Evolutionary conservation across 2,797 vertebrate species (phyloP).

Genomic region (Etheostoma perlongum): DNA sequence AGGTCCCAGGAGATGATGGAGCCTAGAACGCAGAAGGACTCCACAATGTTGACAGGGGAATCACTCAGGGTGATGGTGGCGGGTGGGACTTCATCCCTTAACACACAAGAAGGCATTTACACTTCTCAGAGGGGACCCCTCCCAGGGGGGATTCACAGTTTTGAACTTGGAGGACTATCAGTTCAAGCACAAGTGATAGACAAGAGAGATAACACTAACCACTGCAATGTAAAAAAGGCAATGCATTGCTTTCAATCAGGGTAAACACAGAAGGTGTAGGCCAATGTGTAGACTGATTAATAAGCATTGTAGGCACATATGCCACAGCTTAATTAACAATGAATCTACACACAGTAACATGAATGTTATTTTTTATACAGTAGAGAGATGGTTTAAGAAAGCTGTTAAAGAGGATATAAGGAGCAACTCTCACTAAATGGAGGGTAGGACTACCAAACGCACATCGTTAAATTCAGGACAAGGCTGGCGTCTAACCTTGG

Average conservation of each 20-base stretch:
- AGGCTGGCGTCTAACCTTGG: not conserved
- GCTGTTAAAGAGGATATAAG: too few relatives aligned
- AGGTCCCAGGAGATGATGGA: too few relatives aligned
- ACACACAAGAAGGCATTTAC: conserved; percentile 37
- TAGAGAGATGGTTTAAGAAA: too few relatives aligned
- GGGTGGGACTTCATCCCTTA: not conserved
- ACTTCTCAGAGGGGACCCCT: conserved; percentile 25
- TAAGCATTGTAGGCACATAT: too few relatives aligned
- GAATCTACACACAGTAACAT: too few relatives aligned
- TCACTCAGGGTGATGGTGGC: too few relatives aligned
- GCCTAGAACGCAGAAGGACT: too few relatives aligned
- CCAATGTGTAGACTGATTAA: not conserved
- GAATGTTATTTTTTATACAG: too few relatives aligned
- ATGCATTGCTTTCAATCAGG: conserved; percentile 14
- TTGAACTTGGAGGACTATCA: conserved; percentile 34
- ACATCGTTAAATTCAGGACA: not conserved
- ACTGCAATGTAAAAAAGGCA: conserved; percentile 16
- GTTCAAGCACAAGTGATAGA: conserved; percentile 38
- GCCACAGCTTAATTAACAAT: too few relatives aligned
- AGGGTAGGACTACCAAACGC: not conserved
- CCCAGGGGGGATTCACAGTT: conserved; percentile 22
- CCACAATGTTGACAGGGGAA: too few relatives aligned
- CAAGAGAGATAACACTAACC: conserved; percentile 1
- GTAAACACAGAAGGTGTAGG: conserved; percentile 15
- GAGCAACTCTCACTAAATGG: not conserved